phyloP scores from a whole-genome alignment of 2,797 vertebrate genomes.

The Enteromius trimaculatus region DNA sequence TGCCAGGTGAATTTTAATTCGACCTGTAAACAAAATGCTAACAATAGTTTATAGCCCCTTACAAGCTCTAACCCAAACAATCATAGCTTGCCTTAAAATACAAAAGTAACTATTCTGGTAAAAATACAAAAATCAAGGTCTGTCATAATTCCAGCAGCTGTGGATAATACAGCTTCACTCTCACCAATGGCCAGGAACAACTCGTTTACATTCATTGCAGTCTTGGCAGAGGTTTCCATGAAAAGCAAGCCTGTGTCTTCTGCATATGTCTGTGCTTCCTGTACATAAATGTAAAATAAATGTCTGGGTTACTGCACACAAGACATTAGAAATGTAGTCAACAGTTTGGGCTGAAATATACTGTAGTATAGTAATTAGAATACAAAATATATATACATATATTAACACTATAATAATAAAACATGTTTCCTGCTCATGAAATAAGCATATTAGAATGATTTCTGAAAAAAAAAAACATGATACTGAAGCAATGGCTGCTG shows the following conservation, averaged over 20 bases:
- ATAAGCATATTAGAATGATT: not conserved
- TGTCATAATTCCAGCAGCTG: not conserved
- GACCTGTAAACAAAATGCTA: not conserved
- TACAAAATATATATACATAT: not conserved
- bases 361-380: not conserved
- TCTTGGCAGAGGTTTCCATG: conserved; percentile 89
- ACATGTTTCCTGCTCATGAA: not conserved
- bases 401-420: not conserved
- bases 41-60: not conserved
- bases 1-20: not conserved
- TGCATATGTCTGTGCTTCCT: conserved; percentile 86
- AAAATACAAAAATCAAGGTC: not conserved
- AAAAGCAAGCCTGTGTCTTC: conserved; percentile 86
- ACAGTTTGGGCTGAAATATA: not conserved
- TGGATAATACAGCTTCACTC: conserved; percentile 34
- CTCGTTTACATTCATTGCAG: conserved; percentile 87
- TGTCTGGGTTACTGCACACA: conserved; percentile 2
- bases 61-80: not conserved
- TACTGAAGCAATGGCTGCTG: not conserved
- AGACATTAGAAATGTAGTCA: not conserved
- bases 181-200: conserved; percentile 87
- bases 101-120: not conserved
- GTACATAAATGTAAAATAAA: not conserved
- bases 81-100: not conserved
- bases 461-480: not conserved